Evolutionary conservation across 2,797 vertebrate species (phyloP), one percentile per base, ranked within the genome.

Genomic region (Selene dorsalis): DNA sequence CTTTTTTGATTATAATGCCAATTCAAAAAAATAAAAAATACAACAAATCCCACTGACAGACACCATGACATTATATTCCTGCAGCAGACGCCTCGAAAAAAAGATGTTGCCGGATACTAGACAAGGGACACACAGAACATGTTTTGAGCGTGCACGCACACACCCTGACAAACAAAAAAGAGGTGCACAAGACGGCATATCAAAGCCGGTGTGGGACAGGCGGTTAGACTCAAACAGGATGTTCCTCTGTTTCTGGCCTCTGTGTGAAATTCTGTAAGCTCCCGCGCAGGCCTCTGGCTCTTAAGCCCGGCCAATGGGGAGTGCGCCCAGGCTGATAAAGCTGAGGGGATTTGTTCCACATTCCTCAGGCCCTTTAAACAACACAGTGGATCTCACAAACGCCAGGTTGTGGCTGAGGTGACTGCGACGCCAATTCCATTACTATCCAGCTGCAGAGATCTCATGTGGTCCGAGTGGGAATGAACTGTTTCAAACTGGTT

Each of bases 341-440:
- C 94, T 94, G 89, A 93, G 82, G 87, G 92, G 93, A 94, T 95
- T 95, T 94, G 94, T 94, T 94, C 91, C 93, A 95, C 94, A 95
- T 95, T 95, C 94, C 94, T 79, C 85, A 75, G 86, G 80, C 89
- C 91, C 89, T 93, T 93, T 91, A 94, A 94, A 94, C 91, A 93
- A 92, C 91, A 91, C 79, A 88, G 90, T 59, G 58, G 83, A 91
- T 85, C 85, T 80, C 77, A 85, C 80, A 88, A 88, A 87, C 76
- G 88, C 85, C 88, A 89, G 89, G 85, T 90, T 89, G 83, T 82
- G 90, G 89, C 69, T 84, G 89, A 91, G 84, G 87, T 80, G 82
- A 55, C 63, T 72, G 58, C 63, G 50, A 79, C 68, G 47, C 62
- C 80, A 83, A 86, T 83, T 70, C 80, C 64, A 72, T 80, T 78